These are phyloP conservation scores for Halocynthia aurantium DNA, from an alignment of 23 tunicate species.

Conservation along the genomic window DNA sequence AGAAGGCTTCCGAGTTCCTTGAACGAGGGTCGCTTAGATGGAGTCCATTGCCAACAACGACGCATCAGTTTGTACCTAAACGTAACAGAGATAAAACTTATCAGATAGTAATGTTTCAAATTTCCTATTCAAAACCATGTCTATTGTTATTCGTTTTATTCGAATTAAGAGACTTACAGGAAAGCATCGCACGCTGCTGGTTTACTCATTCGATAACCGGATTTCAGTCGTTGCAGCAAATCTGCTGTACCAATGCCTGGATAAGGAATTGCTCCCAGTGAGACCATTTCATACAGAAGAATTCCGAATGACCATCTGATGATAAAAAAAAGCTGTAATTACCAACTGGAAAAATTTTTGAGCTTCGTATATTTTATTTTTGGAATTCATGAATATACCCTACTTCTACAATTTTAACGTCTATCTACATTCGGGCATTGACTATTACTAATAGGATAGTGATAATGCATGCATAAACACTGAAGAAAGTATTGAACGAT, in stretches of 20 bases:
- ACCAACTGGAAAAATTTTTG: background rate
- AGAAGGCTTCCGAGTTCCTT: conserved; percentile 21
- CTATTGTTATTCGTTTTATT: too few species aligned
- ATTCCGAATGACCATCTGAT: conserved; percentile 92
- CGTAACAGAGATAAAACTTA: too few species aligned
- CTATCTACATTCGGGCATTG: too few species aligned
- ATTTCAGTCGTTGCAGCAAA: conserved; percentile 28
- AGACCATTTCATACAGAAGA: conserved; percentile 81
- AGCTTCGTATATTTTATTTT: background rate
- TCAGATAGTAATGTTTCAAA: too few species aligned
- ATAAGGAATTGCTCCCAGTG: conserved; percentile 84
- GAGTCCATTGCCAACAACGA: conserved; percentile 80
- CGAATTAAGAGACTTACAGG: conserved; percentile 40
- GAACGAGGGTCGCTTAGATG: conserved; percentile 58
- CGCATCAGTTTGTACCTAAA: conserved; percentile 68
- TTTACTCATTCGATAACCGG: conserved; percentile 59
- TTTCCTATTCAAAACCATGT: too few species aligned
- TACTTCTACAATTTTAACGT: too few species aligned
- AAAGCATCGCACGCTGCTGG: conserved; percentile 68
- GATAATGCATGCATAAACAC: too few species aligned
- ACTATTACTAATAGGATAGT: too few species aligned
- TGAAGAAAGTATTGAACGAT: too few species aligned
- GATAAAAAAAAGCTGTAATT: background rate
- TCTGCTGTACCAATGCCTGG: conserved; percentile 46
- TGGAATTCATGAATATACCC: too few species aligned